Conservation (phyloP, 2,113 vertebrate genomes). For the Phalacrocorax carbo region DNA sequence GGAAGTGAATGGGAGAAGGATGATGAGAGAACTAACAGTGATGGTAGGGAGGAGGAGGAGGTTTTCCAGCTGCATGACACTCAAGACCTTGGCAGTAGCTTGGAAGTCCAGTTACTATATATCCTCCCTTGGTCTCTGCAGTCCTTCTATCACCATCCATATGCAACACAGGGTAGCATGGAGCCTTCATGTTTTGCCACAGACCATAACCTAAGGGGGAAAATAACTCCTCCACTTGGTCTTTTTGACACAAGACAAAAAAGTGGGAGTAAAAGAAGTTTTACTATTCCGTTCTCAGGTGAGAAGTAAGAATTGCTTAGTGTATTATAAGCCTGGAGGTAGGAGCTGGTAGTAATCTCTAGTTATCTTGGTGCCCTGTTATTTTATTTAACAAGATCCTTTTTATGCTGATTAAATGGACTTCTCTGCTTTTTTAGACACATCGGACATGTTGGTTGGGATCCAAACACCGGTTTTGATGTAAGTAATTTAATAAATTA, state of each 20-base stretch:
- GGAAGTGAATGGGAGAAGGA: not conserved
- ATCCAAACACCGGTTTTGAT: slow-evolving; percentile 99
- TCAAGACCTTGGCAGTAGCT: not conserved
- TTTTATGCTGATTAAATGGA: not conserved
- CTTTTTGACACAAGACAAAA: not conserved
- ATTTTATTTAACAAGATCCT: not conserved
- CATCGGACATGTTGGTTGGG: slow-evolving; percentile 99
- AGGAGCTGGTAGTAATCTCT: not conserved
- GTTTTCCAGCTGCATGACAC: not conserved
- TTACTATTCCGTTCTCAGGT: not conserved
- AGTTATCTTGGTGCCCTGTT: not conserved
- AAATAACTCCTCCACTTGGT: not conserved
- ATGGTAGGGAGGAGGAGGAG: not conserved
- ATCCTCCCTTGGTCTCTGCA: not conserved
- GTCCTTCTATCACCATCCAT: not conserved
- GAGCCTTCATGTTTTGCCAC: not conserved
- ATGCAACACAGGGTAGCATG: not conserved
- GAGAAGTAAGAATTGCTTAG: not conserved
- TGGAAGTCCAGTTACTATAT: not conserved
- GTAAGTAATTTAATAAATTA: slow-evolving; percentile 81
- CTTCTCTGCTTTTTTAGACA: slow-evolving; percentile 79
- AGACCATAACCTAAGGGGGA: not conserved
- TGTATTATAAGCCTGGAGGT: not conserved
- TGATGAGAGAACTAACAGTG: not conserved
- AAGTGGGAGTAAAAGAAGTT: not conserved